Conservation (phyloP, 2,888 invertebrate species). For the Phytoseiulus persimilis region DNA sequence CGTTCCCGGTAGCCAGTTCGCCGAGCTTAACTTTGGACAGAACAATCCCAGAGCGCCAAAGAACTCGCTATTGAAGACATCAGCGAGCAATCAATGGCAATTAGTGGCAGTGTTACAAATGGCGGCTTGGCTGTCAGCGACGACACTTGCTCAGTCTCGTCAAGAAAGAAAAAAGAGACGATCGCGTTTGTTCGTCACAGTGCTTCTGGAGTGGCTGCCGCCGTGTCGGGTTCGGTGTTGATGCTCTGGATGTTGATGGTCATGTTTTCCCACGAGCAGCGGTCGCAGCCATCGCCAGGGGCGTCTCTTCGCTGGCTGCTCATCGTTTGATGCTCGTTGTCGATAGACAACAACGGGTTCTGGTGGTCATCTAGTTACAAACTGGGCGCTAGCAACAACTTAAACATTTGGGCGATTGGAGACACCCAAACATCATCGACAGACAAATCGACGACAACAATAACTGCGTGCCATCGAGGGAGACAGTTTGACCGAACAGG, state of each 20-base stretch:
- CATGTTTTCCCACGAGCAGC: not conserved
- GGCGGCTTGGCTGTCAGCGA: not conserved
- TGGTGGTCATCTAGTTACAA: constrained; percentile 5
- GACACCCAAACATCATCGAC: not conserved
- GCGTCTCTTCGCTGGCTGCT: not conserved
- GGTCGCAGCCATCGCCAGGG: not conserved
- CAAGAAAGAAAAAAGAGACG: not conserved
- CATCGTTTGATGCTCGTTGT: not conserved
- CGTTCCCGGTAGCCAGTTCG: too few relatives aligned
- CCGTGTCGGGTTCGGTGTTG: not conserved
- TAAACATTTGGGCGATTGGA: not conserved
- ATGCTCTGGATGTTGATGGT: not conserved
- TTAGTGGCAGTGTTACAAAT: not conserved
- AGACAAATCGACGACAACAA: not conserved
- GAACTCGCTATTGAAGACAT: not conserved
- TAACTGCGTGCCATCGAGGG: not conserved
- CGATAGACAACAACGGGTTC: not conserved
- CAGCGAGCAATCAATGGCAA: not conserved
- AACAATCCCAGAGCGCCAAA: not conserved
- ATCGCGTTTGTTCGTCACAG: not conserved
- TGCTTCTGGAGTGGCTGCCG: not conserved
- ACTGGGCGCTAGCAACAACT: not conserved
- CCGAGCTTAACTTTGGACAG: too few relatives aligned
- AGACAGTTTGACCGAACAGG: not conserved
- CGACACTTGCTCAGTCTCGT: constrained; percentile 5